Evolutionary conservation across 2,113 vertebrate species (phyloP).

Genomic region (Pseudorectes ferrugineus): DNA sequence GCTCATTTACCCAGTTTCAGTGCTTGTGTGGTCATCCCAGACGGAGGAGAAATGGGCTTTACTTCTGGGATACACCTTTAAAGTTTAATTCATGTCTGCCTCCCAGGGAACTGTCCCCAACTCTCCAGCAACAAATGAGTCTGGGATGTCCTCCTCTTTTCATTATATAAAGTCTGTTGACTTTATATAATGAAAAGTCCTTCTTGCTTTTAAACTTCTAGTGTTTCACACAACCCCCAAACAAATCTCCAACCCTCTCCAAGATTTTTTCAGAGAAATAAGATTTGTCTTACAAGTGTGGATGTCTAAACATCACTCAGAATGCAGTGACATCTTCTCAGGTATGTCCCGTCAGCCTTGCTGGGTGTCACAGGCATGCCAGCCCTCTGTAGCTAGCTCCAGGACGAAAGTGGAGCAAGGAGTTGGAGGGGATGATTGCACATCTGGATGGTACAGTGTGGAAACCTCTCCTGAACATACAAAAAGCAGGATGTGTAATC

Average conservation of each 20-base stretch:
- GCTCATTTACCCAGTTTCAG: background rate
- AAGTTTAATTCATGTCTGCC: background rate
- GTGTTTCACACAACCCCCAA: background rate
- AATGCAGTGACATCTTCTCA: background rate
- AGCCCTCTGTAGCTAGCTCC: background rate
- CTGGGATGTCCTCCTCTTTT: background rate
- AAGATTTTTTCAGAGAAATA: background rate
- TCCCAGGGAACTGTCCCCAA: background rate
- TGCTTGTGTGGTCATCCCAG: background rate
- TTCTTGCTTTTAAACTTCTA: background rate
- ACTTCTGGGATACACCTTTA: background rate
- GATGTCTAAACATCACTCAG: background rate
- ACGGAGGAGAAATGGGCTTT: background rate
- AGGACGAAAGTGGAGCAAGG: background rate
- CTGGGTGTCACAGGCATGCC: background rate
- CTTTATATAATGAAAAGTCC: background rate
- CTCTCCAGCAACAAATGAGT: background rate
- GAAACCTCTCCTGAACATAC: background rate
- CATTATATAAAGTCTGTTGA: no score
- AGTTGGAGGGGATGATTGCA: background rate
- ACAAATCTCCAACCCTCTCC: background rate
- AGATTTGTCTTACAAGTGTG: background rate
- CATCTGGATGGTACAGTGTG: accelerated
- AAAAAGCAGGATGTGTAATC: background rate
- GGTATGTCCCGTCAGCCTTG: background rate